These are phyloP conservation scores for Bembecia ichneumoniformis DNA, from an alignment of 2,888 invertebrate genomes.

Conservation along the genomic window DNA sequence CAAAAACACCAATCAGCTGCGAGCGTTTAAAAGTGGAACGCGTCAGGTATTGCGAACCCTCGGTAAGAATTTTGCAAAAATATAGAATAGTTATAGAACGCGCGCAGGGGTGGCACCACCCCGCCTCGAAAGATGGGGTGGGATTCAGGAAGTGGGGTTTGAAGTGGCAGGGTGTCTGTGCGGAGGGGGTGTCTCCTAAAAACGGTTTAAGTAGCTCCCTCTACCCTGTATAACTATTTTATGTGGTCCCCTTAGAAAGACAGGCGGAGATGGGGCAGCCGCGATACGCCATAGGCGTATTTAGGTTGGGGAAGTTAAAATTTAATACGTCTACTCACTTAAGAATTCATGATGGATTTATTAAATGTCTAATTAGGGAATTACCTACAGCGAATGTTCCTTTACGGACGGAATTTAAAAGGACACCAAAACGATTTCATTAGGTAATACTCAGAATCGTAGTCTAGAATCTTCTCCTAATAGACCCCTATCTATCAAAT, in stretches of 20 bases:
- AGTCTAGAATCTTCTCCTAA: too few relatives aligned
- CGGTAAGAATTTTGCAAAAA: slow-evolving; percentile 69
- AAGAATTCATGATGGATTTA: slow-evolving; percentile 69
- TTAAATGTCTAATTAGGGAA: slow-evolving; percentile 65
- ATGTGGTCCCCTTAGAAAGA: slow-evolving; percentile 72
- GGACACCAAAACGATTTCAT: too few relatives aligned
- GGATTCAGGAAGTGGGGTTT: slow-evolving; percentile 59
- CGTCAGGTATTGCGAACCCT: slow-evolving; percentile 63
- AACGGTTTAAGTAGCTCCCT: slow-evolving; percentile 71
- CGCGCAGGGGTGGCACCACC: slow-evolving; percentile 25
- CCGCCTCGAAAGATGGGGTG: slow-evolving; percentile 30
- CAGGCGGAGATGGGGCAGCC: slow-evolving; percentile 63
- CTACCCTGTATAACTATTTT: slow-evolving; percentile 70
- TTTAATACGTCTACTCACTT: slow-evolving; percentile 67
- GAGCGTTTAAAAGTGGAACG: slow-evolving; percentile 48
- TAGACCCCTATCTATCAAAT: too few relatives aligned
- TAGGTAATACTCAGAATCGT: too few relatives aligned
- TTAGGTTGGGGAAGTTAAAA: slow-evolving; percentile 59
- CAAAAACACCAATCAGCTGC: slow-evolving; percentile 53
- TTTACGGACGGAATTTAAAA: too few relatives aligned
- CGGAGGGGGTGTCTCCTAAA: slow-evolving; percentile 70
- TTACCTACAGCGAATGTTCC: too few relatives aligned
- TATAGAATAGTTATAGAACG: slow-evolving; percentile 62
- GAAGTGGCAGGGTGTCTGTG: slow-evolving; percentile 58
- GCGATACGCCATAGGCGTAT: slow-evolving; percentile 57